Evolutionary conservation across 2,888 invertebrate species (phyloP).

Genomic region (Cryptocephalus primarius): DNA sequence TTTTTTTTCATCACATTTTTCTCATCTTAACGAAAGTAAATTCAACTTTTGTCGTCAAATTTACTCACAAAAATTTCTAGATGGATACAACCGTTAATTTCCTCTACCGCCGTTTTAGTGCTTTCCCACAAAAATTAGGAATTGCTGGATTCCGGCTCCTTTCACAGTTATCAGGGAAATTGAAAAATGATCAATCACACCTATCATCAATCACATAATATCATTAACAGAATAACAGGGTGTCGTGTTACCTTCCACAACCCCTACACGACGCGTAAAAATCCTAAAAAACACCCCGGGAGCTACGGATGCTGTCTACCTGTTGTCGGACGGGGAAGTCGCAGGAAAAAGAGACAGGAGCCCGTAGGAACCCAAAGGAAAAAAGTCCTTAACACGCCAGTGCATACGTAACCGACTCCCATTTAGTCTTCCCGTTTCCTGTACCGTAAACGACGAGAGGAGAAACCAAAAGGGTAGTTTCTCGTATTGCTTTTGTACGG

Average conservation of each 20-base stretch:
- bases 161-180: slow-evolving; percentile 21
- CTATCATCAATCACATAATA: slow-evolving; percentile 26
- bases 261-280: slow-evolving; percentile 11
- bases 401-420: too few relatives aligned
- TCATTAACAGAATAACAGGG: slow-evolving; percentile 24
- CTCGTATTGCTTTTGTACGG: slow-evolving; percentile 13
- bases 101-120: not conserved
- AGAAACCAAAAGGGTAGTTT: slow-evolving; percentile 9
- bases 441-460: not conserved
- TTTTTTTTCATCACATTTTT: too few relatives aligned
- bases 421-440: too few relatives aligned
- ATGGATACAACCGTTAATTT: too few relatives aligned
- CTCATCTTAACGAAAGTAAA: too few relatives aligned
- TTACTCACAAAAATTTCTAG: too few relatives aligned
- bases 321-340: not conserved
- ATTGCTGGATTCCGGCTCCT: slow-evolving; percentile 20
- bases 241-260: slow-evolving; percentile 15
- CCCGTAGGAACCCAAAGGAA: too few relatives aligned
- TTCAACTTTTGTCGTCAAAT: too few relatives aligned
- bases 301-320: slow-evolving; percentile 4
- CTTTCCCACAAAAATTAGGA: slow-evolving; percentile 22
- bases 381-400: too few relatives aligned
- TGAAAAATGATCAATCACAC: slow-evolving; percentile 26
- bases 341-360: too few relatives aligned
- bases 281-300: slow-evolving; percentile 9